phyloP scores from a whole-genome alignment of 2,888 invertebrate species.

The Eilema caniola region DNA sequence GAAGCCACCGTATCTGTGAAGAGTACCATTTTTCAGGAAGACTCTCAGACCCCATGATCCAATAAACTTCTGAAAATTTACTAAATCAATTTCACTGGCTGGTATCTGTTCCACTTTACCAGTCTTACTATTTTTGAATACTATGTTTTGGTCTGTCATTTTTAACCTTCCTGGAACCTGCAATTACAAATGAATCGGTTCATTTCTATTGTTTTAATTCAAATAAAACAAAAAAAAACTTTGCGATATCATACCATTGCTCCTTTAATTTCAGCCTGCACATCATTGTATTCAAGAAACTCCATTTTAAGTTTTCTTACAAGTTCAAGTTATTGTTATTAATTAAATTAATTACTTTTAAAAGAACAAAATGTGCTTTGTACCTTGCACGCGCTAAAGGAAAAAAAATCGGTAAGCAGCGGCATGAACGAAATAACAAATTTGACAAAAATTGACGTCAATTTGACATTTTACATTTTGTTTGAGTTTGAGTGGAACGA shows the following conservation, averaged over 20 bases:
- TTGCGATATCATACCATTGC: conserved; percentile 89
- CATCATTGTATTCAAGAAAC: conserved; percentile 95
- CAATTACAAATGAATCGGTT: conserved; percentile 31
- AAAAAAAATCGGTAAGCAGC: conserved; percentile 33
- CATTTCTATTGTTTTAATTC: not conserved
- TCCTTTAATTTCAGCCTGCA: conserved; percentile 94
- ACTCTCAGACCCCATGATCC: conserved; percentile 96
- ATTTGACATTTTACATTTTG: conserved; percentile 22
- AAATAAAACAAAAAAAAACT: not conserved
- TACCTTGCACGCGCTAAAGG: conserved; percentile 40
- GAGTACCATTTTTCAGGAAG: conserved; percentile 95
- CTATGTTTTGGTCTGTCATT: conserved; percentile 95
- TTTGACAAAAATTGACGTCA: too few species aligned
- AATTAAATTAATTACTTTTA: not conserved
- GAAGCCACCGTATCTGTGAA: conserved; percentile 97
- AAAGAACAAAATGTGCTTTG: conserved; percentile 30
- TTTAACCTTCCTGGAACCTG: conserved; percentile 97
- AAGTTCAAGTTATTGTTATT: not conserved
- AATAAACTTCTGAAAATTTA: conserved; percentile 97
- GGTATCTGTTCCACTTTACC: conserved; percentile 97
- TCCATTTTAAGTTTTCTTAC: conserved; percentile 86
- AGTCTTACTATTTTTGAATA: conserved; percentile 98
- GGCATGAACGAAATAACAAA: conserved; percentile 36
- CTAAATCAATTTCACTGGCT: conserved; percentile 94
- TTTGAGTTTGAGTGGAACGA: not conserved